Evolutionary conservation across 2,888 invertebrate genomes (phyloP).

Genomic region (Mantis religiosa): DNA sequence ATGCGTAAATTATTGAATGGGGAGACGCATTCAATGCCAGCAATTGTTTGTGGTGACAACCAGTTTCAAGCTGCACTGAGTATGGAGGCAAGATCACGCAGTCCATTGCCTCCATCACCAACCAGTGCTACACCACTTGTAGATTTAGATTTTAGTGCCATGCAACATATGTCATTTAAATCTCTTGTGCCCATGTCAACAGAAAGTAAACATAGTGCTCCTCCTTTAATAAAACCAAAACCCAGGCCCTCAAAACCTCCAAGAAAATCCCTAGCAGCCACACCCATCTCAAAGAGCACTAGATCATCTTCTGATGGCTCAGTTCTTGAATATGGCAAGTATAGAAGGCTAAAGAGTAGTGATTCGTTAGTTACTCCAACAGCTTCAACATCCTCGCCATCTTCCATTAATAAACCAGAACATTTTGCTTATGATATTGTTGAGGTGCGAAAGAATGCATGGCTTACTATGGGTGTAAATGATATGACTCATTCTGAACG

Average conservation of each 20-base stretch:
- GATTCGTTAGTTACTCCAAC: conserved; percentile 41
- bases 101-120: conserved; percentile 69
- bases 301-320: conserved; percentile 42
- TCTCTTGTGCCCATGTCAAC: conserved; percentile 4
- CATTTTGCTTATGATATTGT: conserved; percentile 67
- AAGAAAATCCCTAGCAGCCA: conserved; percentile 46
- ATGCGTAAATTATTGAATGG: conserved; percentile 79
- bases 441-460: conserved; percentile 72
- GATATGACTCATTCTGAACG: conserved; percentile 68
- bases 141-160: conserved; percentile 44
- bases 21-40: conserved; percentile 38
- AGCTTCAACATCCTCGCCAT: conserved; percentile 19
- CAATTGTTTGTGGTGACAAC: conserved; percentile 63
- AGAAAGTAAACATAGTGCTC: conserved; percentile 21
- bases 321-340: conserved; percentile 53
- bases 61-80: conserved; percentile 70
- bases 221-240: conserved; percentile 35
- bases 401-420: conserved; percentile 38
- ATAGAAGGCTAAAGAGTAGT: conserved; percentile 52
- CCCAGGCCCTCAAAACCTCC: conserved; percentile 62
- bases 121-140: conserved; percentile 47
- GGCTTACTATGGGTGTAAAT: conserved; percentile 74
- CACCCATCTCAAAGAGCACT: conserved; percentile 7
- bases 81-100: conserved; percentile 77
- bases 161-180: conserved; percentile 30